Conservation (phyloP, 2,113 vertebrate genomes). For the Tricholaema leucomelas region DNA sequence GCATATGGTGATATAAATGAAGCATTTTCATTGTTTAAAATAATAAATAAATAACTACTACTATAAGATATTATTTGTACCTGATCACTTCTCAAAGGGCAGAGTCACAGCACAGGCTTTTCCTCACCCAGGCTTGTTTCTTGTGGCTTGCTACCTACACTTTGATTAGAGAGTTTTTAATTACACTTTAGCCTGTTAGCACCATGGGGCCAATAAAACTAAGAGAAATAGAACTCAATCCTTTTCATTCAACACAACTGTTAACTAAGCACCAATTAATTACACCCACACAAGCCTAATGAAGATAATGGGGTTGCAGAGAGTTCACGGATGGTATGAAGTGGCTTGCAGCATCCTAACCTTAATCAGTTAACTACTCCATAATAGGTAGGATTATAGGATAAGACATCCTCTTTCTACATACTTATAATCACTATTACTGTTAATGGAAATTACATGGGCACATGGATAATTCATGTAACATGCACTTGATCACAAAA, state of each 20-base stretch:
- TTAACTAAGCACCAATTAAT: slow-evolving; percentile 69
- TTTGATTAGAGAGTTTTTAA: slow-evolving; percentile 59
- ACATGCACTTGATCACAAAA: not conserved
- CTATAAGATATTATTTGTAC: not conserved
- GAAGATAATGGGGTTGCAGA: slow-evolving; percentile 69
- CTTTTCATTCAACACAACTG: slow-evolving; percentile 61
- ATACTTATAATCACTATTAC: slow-evolving; percentile 40
- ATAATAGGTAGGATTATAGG: slow-evolving; percentile 59
- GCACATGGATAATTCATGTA: not conserved
- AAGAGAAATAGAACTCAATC: slow-evolving; percentile 65
- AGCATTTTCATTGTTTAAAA: not conserved
- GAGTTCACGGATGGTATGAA: slow-evolving; percentile 54
- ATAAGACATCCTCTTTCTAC: slow-evolving; percentile 52
- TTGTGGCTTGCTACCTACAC: not conserved
- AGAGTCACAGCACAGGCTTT: not conserved
- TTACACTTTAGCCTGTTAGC: slow-evolving; percentile 60
- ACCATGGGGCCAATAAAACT: slow-evolving; percentile 54
- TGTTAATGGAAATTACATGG: slow-evolving; percentile 59
- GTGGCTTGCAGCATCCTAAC: slow-evolving; percentile 59
- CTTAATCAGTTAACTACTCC: slow-evolving; percentile 68
- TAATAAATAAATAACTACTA: not conserved
- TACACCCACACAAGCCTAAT: slow-evolving; percentile 64
- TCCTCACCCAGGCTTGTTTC: not conserved
- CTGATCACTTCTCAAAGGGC: not conserved
- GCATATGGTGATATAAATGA: fast-evolving